Conservation (phyloP, 2,797 vertebrate species). For the Oophaga sylvatica region DNA sequence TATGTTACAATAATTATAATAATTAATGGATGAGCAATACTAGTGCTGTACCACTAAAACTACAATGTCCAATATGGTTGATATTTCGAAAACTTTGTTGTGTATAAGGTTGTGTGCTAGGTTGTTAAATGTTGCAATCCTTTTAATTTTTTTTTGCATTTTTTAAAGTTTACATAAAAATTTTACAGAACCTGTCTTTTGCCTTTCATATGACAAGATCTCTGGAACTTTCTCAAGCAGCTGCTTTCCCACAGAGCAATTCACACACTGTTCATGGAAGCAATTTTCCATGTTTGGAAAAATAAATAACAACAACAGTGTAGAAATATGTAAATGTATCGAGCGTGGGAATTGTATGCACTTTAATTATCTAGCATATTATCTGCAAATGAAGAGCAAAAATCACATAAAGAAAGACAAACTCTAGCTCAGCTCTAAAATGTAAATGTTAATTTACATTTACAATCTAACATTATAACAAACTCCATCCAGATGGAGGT, state of each 20-base stretch:
- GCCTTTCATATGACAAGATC: constrained; percentile 43
- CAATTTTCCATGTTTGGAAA: constrained; percentile 42
- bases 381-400: constrained; percentile 10
- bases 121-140: neutral
- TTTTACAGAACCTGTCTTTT: constrained; percentile 39
- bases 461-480: neutral
- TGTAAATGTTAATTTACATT: constrained; percentile 9
- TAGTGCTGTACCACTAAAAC: neutral
- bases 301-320: constrained; percentile 40
- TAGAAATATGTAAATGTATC: constrained; percentile 36
- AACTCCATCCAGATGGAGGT: neutral
- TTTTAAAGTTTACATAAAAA: constrained; percentile 39
- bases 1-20: neutral
- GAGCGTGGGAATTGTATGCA: constrained; percentile 30
- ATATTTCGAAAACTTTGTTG: neutral
- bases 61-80: neutral
- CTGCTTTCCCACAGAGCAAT: constrained; percentile 51
- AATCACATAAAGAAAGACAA: constrained; percentile 8
- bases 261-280: constrained; percentile 46
- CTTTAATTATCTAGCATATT: constrained; percentile 22
- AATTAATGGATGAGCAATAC: neutral
- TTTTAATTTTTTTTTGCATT: constrained; percentile 1
- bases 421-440: neutral
- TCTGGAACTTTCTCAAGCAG: constrained; percentile 48
- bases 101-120: neutral